A percentile compares a stretch with the other conserved stretches of the same genome.
Evolutionary conservation across 1,140 invertebrate species (phyloP).

Genomic region (Drosophila azteca): DNA sequence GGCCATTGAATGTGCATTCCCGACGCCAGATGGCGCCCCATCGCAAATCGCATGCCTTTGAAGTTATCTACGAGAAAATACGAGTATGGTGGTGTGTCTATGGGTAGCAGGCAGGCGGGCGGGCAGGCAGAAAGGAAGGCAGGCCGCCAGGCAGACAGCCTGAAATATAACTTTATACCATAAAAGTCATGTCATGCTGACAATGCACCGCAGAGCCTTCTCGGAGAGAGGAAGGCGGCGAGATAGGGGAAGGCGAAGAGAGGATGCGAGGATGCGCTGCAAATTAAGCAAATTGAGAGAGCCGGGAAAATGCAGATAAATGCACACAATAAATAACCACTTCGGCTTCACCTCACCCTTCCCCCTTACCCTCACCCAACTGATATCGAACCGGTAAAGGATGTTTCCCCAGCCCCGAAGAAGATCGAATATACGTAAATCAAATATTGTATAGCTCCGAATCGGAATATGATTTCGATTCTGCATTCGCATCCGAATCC

Average conservation of each 20-base stretch:
- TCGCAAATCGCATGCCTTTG: constrained; percentile 46
- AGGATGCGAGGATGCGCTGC: constrained; percentile 7
- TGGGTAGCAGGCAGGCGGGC: constrained; percentile 10
- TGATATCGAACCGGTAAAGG: constrained; percentile 5
- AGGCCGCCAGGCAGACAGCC: constrained; percentile 5
- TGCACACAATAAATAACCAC: constrained; percentile 58
- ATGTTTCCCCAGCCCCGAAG: no score
- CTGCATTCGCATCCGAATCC: background rate
- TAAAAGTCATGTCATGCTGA: constrained; percentile 62
- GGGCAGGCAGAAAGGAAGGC: no score
- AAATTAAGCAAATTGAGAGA: constrained; percentile 52
- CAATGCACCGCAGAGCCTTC: constrained; percentile 24
- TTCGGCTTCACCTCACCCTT: background rate
- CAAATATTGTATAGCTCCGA: no score
- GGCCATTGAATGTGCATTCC: constrained; percentile 45
- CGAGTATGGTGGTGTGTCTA: background rate
- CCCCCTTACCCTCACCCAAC: background rate
- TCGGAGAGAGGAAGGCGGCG: no score
- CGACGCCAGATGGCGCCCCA: constrained; percentile 46
- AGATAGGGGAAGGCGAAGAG: background rate
- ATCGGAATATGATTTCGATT: constrained; percentile 18
- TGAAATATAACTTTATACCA: constrained; percentile 58
- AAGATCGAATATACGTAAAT: no score
- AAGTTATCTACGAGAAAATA: constrained; percentile 35
- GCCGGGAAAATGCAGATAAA: constrained; percentile 39